Evolutionary conservation across 2,888 invertebrate species (phyloP), one percentile per base, ranked within the genome.

Genomic region (Ischnus inquisitorius): DNA sequence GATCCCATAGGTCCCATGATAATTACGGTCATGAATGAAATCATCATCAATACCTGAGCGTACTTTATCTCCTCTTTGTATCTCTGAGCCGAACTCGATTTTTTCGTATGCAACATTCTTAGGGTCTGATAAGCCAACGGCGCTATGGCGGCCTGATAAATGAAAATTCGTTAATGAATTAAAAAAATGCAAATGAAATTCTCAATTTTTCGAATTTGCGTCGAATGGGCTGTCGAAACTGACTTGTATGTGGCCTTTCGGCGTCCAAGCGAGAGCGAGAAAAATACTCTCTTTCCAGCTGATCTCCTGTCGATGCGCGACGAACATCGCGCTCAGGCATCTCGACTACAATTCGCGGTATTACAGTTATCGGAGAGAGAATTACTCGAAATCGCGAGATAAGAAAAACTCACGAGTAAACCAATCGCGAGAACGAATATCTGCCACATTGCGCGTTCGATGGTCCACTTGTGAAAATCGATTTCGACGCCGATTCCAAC

Each of bases 401-500:
- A 6, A 34, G 8, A 34, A 34, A 60, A 1, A 57, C 43, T 74
- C 19, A 81, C 81, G 19, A 81, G 41, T 43, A 81, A 62, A 14
- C 81, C 81, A 46, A 81, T 54, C 1, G 69, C 69, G 22, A 81
- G 81, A 10, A 81, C 75, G 60, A 5, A 81, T 43, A 81, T 81
- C 51, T 81, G 81, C 81, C 81, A 81, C 12, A 76, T 51, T 0
- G 75, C 81, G 5, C 75, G 75, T 68, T 81, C 81, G 34, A 81
- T 64, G 19, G 68, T 95, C 94, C 67, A 95, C 90, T 67, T 93
- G 16, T 89, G 88, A 78, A 96, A 94, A 91, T 95, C 94, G 75
- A 97, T 95, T 93, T 96, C 96, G 86, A 96, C 95, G 28, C 97
- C 97, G 90, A 97, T 97, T 69, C 97, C 94, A 46, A 96, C 96